phyloP scores from a whole-genome alignment of 2,797 vertebrate genomes.

The Ptychobarbus kaznakovi region DNA sequence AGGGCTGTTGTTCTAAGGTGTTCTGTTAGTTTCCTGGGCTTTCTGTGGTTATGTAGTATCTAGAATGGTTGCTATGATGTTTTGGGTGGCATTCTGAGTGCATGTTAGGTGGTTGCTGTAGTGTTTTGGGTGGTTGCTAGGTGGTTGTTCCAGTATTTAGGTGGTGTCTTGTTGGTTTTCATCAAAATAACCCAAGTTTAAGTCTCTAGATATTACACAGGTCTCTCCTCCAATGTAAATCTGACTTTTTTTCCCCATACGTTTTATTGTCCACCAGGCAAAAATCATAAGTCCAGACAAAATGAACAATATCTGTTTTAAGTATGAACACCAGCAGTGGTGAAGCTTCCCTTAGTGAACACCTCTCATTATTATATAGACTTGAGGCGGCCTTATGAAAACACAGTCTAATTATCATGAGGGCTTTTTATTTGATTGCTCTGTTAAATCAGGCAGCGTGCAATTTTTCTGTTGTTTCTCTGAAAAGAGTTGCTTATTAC shows the following conservation, averaged over 20 bases:
- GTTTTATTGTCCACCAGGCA: background rate
- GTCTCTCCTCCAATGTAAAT: background rate
- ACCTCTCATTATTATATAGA: background rate
- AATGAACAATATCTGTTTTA: background rate
- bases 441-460: background rate
- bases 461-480: constrained; percentile 10
- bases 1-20: too few species aligned
- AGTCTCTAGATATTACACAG: constrained; percentile 2
- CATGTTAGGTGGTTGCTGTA: background rate
- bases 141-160: background rate
- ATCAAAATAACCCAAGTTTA: background rate
- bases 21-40: background rate
- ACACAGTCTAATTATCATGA: constrained; percentile 4
- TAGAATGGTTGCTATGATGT: background rate
- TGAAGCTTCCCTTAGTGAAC: background rate
- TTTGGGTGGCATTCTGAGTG: background rate
- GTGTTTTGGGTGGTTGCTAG: background rate
- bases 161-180: background rate
- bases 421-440: constrained; percentile 24
- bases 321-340: too few species aligned
- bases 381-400: background rate
- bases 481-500: constrained; percentile 36
- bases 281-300: background rate
- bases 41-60: background rate
- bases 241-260: background rate